Conservation (phyloP, 2,888 invertebrate species). For the Andrena trimmerana region DNA sequence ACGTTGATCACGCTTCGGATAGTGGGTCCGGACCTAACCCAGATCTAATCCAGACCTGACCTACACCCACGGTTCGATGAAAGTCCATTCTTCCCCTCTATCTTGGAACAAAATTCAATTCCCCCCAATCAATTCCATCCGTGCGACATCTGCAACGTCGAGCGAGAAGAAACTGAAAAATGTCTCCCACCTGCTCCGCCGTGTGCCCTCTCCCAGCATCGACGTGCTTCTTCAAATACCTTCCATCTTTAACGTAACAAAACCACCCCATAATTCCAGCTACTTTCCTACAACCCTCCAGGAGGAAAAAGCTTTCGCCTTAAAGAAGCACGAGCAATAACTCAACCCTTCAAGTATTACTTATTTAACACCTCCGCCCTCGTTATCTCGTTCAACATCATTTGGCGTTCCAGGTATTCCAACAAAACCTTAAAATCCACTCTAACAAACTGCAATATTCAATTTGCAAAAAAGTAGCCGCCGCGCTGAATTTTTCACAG, state of each 20-base stretch:
- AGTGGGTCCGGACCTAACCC: neutral
- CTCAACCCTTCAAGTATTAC: neutral
- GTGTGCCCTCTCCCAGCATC: neutral
- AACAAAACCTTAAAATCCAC: no score
- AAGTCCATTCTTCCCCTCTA: neutral
- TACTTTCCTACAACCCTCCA: neutral
- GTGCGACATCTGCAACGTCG: neutral
- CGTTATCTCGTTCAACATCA: neutral
- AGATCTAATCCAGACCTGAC: conserved; percentile 8
- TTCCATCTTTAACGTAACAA: neutral
- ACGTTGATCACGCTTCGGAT: neutral
- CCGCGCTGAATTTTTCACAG: no score
- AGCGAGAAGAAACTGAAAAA: neutral
- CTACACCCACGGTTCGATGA: neutral
- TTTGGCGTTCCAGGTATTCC: neutral
- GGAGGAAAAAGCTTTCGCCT: neutral
- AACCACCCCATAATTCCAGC: neutral
- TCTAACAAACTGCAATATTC: no score
- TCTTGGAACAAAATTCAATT: conserved; percentile 2
- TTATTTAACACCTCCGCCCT: neutral
- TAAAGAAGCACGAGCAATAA: neutral
- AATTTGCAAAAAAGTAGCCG: no score
- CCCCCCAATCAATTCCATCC: conserved; percentile 1
- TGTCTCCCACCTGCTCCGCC: neutral
- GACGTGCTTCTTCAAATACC: neutral